Evolutionary conservation across 2,888 invertebrate genomes (phyloP).

Genomic region (Notodonta ziczac): DNA sequence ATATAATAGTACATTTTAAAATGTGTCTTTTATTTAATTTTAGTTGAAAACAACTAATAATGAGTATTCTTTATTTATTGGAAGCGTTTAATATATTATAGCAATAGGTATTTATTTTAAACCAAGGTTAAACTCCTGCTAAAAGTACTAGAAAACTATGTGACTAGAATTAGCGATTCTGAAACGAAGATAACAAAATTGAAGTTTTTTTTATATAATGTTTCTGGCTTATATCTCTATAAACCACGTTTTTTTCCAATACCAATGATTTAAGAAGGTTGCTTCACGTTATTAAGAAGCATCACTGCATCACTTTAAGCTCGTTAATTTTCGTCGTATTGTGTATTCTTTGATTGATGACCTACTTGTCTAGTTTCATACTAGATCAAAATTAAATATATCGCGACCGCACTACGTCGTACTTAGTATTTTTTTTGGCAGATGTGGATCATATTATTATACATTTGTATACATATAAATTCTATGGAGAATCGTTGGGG

Average conservation of each 20-base stretch:
- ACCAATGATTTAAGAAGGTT: not conserved
- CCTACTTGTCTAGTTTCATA: slow-evolving; percentile 1
- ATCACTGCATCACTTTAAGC: not conserved
- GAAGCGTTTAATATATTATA: not conserved
- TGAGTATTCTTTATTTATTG: not conserved
- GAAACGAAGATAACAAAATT: too few species aligned
- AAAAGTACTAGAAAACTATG: not conserved
- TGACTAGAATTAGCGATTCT: not conserved
- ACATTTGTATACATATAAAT: too few species aligned
- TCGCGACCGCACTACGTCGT: not conserved
- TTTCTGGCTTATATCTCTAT: too few species aligned
- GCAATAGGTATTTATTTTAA: not conserved
- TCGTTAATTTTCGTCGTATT: slow-evolving; percentile 3
- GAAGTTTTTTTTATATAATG: too few species aligned
- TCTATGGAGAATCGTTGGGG: too few species aligned
- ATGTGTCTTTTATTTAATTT: too few species aligned
- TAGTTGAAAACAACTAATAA: not conserved
- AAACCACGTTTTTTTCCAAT: not conserved
- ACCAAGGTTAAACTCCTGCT: not conserved
- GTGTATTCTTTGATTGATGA: not conserved
- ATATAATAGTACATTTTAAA: too few species aligned
- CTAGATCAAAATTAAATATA: slow-evolving; percentile 1
- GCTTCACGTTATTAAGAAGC: not conserved
- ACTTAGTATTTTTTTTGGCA: not conserved
- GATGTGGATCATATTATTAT: not conserved